phyloP scores from a whole-genome alignment of 2,113 vertebrate species.

The Chloroceryle aenea region DNA sequence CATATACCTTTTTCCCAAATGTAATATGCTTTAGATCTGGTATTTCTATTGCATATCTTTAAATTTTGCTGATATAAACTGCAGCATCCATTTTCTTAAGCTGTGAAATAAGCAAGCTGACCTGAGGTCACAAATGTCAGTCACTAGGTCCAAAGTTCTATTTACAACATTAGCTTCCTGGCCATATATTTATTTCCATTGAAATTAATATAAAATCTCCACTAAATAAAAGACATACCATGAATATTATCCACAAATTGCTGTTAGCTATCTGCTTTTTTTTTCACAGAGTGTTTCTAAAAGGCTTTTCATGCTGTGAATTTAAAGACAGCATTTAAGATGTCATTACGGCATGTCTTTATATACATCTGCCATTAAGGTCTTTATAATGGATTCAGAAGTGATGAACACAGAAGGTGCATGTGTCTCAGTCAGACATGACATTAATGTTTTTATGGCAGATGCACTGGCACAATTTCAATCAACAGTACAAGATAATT shows the following conservation, averaged over 20 bases:
- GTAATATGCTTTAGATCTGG: background rate
- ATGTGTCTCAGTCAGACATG: slow-evolving; percentile 19
- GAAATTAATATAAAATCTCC: background rate
- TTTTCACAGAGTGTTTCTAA: background rate
- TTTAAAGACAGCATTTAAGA: slow-evolving; percentile 64
- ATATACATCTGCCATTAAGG: slow-evolving; percentile 49
- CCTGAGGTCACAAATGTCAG: background rate
- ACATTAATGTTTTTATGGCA: slow-evolving; percentile 51
- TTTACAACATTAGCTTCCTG: background rate
- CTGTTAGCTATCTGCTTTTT: background rate
- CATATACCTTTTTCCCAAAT: accelerated
- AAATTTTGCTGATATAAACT: background rate
- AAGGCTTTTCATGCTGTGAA: slow-evolving; percentile 57
- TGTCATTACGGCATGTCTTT: slow-evolving; percentile 61
- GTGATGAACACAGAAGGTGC: slow-evolving; percentile 18
- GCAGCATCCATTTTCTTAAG: background rate
- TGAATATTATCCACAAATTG: background rate
- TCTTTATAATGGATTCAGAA: slow-evolving; percentile 53
- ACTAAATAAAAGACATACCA: background rate
- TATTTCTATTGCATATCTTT: background rate
- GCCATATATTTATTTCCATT: background rate
- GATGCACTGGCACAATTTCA: slow-evolving; percentile 52
- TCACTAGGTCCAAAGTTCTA: background rate
- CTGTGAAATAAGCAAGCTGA: background rate
- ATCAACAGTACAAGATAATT: slow-evolving; percentile 40